Conservation (phyloP, 2,113 vertebrate species). For the Labrus mixtus region DNA sequence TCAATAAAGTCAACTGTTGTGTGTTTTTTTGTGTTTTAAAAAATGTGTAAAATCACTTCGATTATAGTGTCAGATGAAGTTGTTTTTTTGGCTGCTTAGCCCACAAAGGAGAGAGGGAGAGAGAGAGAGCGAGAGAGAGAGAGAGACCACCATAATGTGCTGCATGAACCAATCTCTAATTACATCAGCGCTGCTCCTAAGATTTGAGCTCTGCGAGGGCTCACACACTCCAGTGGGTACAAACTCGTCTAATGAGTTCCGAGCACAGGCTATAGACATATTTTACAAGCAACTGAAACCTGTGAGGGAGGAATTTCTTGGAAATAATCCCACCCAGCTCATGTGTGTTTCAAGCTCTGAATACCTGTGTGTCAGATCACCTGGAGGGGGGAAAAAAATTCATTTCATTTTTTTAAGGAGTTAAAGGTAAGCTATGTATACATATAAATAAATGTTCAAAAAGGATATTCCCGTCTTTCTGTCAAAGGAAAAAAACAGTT, state of each 20-base stretch:
- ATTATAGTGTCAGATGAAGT: constrained; percentile 43
- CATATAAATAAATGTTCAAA: too few species aligned
- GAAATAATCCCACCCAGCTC: constrained; percentile 30
- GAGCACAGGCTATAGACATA: constrained; percentile 56
- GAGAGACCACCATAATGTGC: constrained; percentile 37
- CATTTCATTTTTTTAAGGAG: constrained; percentile 1
- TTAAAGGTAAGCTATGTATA: neutral
- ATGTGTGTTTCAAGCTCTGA: constrained; percentile 19
- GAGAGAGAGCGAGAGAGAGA: too few species aligned
- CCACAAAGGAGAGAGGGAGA: constrained; percentile 40
- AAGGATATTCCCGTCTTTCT: too few species aligned
- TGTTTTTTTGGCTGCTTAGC: constrained; percentile 47
- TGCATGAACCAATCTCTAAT: constrained; percentile 64
- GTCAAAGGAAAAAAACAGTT: neutral
- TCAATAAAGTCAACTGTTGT: constrained; percentile 38
- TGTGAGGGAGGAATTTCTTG: constrained; percentile 44
- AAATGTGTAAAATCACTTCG: constrained; percentile 46
- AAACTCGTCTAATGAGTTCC: constrained; percentile 58
- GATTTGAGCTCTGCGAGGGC: constrained; percentile 47
- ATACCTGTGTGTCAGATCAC: constrained; percentile 27
- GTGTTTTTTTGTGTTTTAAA: constrained; percentile 9
- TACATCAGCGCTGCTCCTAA: constrained; percentile 54
- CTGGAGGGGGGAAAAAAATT: neutral
- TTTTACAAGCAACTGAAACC: constrained; percentile 52
- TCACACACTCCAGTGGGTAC: constrained; percentile 49